Percentiles rank a stretch among this genome's conserved stretches.
These are phyloP conservation scores for Aleiodes sp. DNA, from an alignment of 1,140 invertebrate genomes.

Conservation along the genomic window DNA sequence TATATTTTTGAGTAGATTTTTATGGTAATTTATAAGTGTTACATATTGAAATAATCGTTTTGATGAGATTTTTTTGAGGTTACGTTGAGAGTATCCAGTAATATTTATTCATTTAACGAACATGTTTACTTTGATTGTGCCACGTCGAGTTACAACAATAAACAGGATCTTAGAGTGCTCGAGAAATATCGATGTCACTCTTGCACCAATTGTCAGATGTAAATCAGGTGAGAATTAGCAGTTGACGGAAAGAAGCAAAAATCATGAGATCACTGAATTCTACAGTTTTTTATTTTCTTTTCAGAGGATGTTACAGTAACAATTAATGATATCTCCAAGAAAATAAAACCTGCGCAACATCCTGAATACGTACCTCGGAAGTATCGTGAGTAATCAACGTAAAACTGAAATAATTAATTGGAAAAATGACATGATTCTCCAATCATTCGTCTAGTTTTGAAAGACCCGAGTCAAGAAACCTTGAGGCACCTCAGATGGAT, in stretches of 20 bases:
- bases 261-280: neutral
- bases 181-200: slow-evolving; percentile 39
- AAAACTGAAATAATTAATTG: slow-evolving; percentile 29
- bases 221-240: slow-evolving; percentile 48
- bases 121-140: slow-evolving; percentile 9
- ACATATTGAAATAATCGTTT: too few relatives aligned
- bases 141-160: slow-evolving; percentile 34
- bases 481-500: slow-evolving; percentile 90
- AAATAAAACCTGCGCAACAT: slow-evolving; percentile 71
- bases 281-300: slow-evolving; percentile 7
- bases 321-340: slow-evolving; percentile 80
- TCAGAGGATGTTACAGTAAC: slow-evolving; percentile 66
- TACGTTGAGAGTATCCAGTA: too few relatives aligned
- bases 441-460: slow-evolving; percentile 49
- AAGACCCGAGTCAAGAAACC: slow-evolving; percentile 73
- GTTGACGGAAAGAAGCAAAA: neutral
- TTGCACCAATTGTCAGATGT: slow-evolving; percentile 36
- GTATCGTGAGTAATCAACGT: slow-evolving; percentile 75
- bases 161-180: slow-evolving; percentile 38
- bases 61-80: too few relatives aligned
- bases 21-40: too few relatives aligned
- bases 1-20: too few relatives aligned
- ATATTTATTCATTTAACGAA: too few relatives aligned
- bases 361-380: slow-evolving; percentile 85
- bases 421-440: slow-evolving; percentile 25